Evolutionary conservation across 2,888 invertebrate genomes (phyloP).

Genomic region (Cancer borealis): DNA sequence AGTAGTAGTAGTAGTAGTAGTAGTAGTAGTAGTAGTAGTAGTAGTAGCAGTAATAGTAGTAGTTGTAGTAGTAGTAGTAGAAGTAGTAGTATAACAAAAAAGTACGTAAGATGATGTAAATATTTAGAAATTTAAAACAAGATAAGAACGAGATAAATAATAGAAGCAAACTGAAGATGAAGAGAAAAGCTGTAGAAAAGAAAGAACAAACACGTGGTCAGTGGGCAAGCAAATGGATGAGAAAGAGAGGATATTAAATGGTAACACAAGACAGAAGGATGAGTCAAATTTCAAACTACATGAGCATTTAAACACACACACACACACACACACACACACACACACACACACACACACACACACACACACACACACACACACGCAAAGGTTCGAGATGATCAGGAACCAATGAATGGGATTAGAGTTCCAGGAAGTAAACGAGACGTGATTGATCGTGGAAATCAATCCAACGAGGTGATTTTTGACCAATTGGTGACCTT

Average conservation of each 20-base stretch:
- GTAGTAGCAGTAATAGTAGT: background rate
- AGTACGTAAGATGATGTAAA: too few species aligned
- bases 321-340: background rate
- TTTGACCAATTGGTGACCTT: too few species aligned
- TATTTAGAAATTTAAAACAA: too few species aligned
- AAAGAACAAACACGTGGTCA: too few species aligned
- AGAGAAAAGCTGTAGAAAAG: background rate
- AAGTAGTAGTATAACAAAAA: background rate
- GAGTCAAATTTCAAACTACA: background rate
- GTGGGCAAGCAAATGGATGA: background rate
- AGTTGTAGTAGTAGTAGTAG: background rate
- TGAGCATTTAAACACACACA: too few species aligned
- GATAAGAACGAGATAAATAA: background rate
- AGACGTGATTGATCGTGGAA: too few species aligned
- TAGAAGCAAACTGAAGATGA: background rate
- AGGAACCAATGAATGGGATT: background rate
- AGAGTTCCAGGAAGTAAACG: too few species aligned
- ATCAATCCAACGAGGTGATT: too few species aligned
- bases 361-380: constrained; percentile 43
- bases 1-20: background rate
- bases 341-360: constrained; percentile 30
- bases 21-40: constrained; percentile 14
- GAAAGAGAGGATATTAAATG: background rate
- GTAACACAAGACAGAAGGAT: background rate
- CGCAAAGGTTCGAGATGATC: background rate